Percentiles rank a stretch among this genome's conserved stretches.
These are phyloP conservation scores for Carcinoscorpius rotundicauda DNA, from an alignment of 1,140 invertebrate species.

Conservation along the genomic window DNA sequence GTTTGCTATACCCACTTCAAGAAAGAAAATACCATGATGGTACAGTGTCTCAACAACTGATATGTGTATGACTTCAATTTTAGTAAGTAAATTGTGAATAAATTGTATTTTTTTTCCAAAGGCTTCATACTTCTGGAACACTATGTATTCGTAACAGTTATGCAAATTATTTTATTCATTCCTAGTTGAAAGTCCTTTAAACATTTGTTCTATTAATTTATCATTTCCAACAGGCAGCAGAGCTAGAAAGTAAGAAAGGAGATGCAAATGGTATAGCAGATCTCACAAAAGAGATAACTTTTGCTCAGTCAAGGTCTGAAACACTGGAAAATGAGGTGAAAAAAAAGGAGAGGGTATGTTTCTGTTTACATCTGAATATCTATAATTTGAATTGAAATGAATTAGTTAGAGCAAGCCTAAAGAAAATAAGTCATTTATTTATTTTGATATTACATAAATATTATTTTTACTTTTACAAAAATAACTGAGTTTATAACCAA, in stretches of 20 bases:
- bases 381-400: slow-evolving; percentile 15
- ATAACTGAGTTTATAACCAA: no score
- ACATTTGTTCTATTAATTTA: not conserved
- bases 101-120: no score
- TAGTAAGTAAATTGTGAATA: not conserved
- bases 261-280: slow-evolving; percentile 38
- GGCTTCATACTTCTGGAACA: no score
- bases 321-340: slow-evolving; percentile 56
- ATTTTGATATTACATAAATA: no score
- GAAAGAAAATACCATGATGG: no score
- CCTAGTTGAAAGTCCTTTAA: not conserved
- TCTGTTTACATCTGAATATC: slow-evolving; percentile 16
- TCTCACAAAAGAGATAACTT: slow-evolving; percentile 45
- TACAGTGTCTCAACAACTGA: not conserved
- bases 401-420: not conserved
- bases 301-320: slow-evolving; percentile 57
- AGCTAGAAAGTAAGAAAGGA: slow-evolving; percentile 39
- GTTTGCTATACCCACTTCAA: no score
- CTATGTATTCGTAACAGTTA: no score
- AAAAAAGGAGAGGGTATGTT: slow-evolving; percentile 57
- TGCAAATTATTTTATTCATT: not conserved
- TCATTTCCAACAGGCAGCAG: slow-evolving; percentile 21
- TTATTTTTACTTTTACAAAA: no score
- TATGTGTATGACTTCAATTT: not conserved
- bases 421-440: not conserved